Percentiles rank a stretch among this genome's conserved stretches.
phyloP scores from a whole-genome alignment of 2,888 invertebrate genomes.

The Heliconius erato region DNA sequence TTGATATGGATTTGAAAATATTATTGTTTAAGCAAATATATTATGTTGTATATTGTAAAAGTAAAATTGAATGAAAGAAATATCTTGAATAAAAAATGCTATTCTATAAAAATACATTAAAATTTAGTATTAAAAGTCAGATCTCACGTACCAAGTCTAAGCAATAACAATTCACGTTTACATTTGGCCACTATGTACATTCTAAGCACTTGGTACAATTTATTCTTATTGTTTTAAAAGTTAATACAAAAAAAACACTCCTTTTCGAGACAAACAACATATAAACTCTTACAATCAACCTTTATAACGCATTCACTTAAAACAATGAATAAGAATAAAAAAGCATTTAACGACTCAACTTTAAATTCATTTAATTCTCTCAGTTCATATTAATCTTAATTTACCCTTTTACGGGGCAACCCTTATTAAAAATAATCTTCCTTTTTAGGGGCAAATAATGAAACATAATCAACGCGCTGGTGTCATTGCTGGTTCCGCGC shows the following conservation, averaged over 20 bases:
- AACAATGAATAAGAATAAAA: slow-evolving; percentile 12
- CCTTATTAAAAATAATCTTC: slow-evolving; percentile 50
- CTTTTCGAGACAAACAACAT: not conserved
- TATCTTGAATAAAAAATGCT: too few relatives aligned
- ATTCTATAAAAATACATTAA: too few relatives aligned
- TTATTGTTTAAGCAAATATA: not conserved
- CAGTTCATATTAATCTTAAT: slow-evolving; percentile 34
- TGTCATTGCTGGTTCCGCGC: slow-evolving; percentile 94
- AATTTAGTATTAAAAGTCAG: too few relatives aligned
- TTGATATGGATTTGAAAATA: not conserved
- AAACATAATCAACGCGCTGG: slow-evolving; percentile 94
- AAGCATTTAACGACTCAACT: slow-evolving; percentile 15
- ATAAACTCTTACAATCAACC: not conserved
- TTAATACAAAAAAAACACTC: not conserved
- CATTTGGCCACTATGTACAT: too few relatives aligned
- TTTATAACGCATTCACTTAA: slow-evolving; percentile 18
- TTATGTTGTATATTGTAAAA: not conserved
- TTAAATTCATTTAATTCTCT: slow-evolving; percentile 33
- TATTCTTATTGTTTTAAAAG: too few relatives aligned
- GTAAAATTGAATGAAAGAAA: not conserved
- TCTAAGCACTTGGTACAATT: too few relatives aligned
- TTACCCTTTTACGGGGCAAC: slow-evolving; percentile 12
- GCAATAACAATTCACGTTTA: too few relatives aligned
- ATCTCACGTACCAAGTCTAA: too few relatives aligned
- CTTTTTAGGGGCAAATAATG: slow-evolving; percentile 91